phyloP scores from a whole-genome alignment of 2,888 invertebrate species.

The Bellardia pandia region DNA sequence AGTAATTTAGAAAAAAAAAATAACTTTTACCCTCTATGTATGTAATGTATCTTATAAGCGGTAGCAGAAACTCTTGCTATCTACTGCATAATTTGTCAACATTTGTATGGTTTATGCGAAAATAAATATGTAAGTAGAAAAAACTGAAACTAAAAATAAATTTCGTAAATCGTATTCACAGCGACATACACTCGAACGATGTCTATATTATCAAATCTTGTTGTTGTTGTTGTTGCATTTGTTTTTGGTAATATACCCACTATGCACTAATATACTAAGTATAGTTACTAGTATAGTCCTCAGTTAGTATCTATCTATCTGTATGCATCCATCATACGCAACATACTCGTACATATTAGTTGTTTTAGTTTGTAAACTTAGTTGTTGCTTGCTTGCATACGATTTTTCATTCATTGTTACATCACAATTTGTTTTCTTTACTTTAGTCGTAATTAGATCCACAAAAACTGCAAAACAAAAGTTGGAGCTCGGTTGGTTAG shows the following conservation, averaged over 20 bases:
- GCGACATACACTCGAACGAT: not conserved
- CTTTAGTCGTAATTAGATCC: constrained; percentile 65
- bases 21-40: too few species aligned
- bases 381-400: constrained; percentile 38
- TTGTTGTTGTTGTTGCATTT: not conserved
- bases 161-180: constrained; percentile 52
- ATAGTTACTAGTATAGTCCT: not conserved
- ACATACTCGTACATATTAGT: not conserved
- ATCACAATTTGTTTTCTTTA: constrained; percentile 51
- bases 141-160: constrained; percentile 8
- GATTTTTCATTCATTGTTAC: constrained; percentile 53
- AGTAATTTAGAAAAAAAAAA: too few species aligned
- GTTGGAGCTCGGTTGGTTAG: not conserved
- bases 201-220: constrained; percentile 1
- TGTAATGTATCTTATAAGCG: too few species aligned
- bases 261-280: not conserved
- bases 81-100: constrained; percentile 61
- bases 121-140: not conserved
- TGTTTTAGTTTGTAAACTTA: not conserved
- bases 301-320: not conserved
- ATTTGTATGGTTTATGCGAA: constrained; percentile 59
- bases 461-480: constrained; percentile 23
- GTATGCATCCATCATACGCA: not conserved
- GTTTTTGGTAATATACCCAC: constrained; percentile 6
- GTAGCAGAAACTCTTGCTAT: not conserved